Evolutionary conservation across 1,140 invertebrate genomes (phyloP), one percentile per base, ranked within the genome.

Genomic region (Lanistes nyassanus): DNA sequence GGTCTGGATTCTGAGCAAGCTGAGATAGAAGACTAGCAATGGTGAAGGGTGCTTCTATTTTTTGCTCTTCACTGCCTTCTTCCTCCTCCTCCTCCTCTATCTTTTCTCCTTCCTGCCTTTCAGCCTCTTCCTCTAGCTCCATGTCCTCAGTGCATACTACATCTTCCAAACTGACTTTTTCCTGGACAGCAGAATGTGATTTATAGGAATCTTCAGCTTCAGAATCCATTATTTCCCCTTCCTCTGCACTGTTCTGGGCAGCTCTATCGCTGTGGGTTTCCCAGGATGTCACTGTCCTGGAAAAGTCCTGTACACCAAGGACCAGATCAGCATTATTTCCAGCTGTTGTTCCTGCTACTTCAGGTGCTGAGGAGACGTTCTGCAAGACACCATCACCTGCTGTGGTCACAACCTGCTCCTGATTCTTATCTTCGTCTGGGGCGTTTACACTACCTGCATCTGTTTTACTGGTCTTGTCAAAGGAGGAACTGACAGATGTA

Each of bases 1-100:
- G 58, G 34, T 74, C 53, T 9, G 29, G 29, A 23, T 72, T 83
- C 83, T 26, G 82, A 79, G 62, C 82, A 80, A 60, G 77, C 62
- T 13, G 82, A 80, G 53, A 86, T 74, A 74, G 82, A 78, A 62
- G 81, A 83, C 36, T 83, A 78, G 29, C 55, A 37, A 37, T 37
- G 21, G 64, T 55, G 47, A 67, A 64, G 4, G 66, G 71, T 21
- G 66, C 26, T 23, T 19, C 65, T 23, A n/a, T 19, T n/a, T 19
- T 29, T 11, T 36, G 19, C 39, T 39, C 65, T 19, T 31, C 65
- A 3, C 36, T 60, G n/a, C 7, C 7, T 6, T 23, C 23, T 3
- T 67, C 37, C 65, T 67, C 65, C 39, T 42, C 36, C 0, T 39
- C 65, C 6, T 37, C 65, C 4, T 13, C n/a, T 51, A 58, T 37